phyloP scores from a whole-genome alignment of 2,888 invertebrate species.

The Eupithecia pulchellata region DNA sequence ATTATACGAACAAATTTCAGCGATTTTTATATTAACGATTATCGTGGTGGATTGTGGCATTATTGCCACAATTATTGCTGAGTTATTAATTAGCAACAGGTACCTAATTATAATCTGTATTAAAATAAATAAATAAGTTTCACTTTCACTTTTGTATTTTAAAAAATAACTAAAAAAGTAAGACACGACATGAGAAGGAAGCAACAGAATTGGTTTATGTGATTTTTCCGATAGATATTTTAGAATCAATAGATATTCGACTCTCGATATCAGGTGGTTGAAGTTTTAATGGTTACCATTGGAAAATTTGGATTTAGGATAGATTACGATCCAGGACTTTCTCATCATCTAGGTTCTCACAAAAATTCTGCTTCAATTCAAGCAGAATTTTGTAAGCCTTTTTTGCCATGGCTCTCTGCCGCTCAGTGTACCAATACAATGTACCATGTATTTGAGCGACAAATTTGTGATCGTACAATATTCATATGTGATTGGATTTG shows the following conservation, averaged over 20 bases:
- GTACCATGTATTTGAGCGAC: background rate
- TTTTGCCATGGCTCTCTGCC: background rate
- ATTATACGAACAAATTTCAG: too few relatives aligned
- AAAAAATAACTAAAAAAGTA: background rate
- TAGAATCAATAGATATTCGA: too few relatives aligned
- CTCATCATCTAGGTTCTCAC: background rate
- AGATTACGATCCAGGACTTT: too few relatives aligned
- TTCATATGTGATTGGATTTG: constrained; percentile 6
- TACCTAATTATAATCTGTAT: background rate
- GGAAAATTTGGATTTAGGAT: too few relatives aligned
- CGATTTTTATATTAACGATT: background rate
- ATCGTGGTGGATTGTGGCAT: background rate
- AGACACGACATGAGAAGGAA: background rate
- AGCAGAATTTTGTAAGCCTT: background rate
- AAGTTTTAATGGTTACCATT: too few relatives aligned
- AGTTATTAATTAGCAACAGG: background rate
- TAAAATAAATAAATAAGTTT: background rate
- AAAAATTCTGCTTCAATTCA: too few relatives aligned
- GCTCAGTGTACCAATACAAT: background rate
- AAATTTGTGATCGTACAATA: constrained; percentile 4
- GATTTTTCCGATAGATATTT: background rate
- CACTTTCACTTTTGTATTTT: too few relatives aligned
- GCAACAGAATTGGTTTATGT: background rate
- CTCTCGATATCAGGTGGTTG: too few relatives aligned
- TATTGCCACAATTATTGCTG: background rate